Percentiles rank a stretch among this genome's conserved stretches.
Conservation (phyloP, 2,797 vertebrate genomes). For the Ambastaia sidthimunki region DNA sequence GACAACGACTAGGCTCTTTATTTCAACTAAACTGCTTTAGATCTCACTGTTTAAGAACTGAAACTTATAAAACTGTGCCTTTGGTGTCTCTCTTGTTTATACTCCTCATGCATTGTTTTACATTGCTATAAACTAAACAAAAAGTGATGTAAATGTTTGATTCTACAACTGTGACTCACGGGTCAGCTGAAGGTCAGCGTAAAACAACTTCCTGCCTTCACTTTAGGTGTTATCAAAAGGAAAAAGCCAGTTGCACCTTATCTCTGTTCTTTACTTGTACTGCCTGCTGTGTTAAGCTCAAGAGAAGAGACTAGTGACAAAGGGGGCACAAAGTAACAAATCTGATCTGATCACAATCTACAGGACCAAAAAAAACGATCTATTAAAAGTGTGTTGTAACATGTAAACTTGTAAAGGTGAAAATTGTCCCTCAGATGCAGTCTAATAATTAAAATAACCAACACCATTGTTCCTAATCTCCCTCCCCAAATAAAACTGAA, state of each 20-base stretch:
- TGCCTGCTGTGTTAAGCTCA: background rate
- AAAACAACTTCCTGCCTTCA: slow-evolving; percentile 6
- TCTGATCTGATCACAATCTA: background rate
- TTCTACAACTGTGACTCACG: slow-evolving; percentile 64
- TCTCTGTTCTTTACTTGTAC: slow-evolving; percentile 16
- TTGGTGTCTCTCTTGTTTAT: background rate
- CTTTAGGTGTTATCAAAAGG: slow-evolving; percentile 8
- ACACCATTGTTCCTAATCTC: background rate
- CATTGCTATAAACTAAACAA: background rate
- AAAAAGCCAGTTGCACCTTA: slow-evolving; percentile 6
- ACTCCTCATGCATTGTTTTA: background rate
- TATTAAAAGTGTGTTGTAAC: background rate
- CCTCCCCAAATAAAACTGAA: background rate
- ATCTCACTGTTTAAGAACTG: background rate
- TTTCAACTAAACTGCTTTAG: background rate
- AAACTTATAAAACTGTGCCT: background rate
- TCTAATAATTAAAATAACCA: background rate
- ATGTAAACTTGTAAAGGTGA: no score
- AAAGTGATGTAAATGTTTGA: background rate
- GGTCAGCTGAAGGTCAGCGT: slow-evolving; percentile 72
- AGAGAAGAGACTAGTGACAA: background rate
- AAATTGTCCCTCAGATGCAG: background rate
- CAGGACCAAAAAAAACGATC: background rate
- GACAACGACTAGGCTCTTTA: background rate
- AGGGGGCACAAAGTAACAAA: background rate